phyloP scores from a whole-genome alignment of 2,113 vertebrate species.

The Mus musculus region DNA sequence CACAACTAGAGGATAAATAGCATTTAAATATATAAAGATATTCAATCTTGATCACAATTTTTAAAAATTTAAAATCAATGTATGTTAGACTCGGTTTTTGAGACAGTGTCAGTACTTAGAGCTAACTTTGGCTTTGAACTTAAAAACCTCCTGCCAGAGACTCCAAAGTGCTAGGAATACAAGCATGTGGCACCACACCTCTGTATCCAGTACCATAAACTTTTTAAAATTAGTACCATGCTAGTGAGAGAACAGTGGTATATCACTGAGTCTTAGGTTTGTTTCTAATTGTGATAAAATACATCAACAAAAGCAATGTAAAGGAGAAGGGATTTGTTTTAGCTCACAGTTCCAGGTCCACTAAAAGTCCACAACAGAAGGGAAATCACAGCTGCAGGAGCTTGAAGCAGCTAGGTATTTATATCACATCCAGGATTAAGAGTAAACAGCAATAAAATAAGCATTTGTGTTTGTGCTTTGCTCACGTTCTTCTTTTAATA shows the following conservation, averaged over 20 bases:
- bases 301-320: not conserved
- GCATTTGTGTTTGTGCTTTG: not conserved
- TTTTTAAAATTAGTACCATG: not conserved
- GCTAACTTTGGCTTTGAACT: not conserved
- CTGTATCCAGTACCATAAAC: not conserved
- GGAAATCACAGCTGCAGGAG: not conserved
- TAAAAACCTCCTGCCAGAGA: not conserved
- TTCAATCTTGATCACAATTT: not conserved
- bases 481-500: not conserved
- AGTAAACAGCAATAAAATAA: not conserved
- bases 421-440: not conserved
- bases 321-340: not conserved
- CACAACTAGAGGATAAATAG: not conserved
- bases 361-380: not conserved
- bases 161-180: not conserved
- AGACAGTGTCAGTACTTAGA: not conserved
- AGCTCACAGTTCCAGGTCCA: not conserved
- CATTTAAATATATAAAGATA: slow-evolving; percentile 17
- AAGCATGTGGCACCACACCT: not conserved
- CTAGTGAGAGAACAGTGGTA: not conserved
- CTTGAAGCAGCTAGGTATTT: not conserved
- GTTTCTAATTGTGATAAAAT: not conserved
- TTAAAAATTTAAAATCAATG: slow-evolving; percentile 35
- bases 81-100: not conserved
- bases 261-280: not conserved